Conservation (phyloP, 2,113 vertebrate genomes). For the Picathartes gymnocephalus region DNA sequence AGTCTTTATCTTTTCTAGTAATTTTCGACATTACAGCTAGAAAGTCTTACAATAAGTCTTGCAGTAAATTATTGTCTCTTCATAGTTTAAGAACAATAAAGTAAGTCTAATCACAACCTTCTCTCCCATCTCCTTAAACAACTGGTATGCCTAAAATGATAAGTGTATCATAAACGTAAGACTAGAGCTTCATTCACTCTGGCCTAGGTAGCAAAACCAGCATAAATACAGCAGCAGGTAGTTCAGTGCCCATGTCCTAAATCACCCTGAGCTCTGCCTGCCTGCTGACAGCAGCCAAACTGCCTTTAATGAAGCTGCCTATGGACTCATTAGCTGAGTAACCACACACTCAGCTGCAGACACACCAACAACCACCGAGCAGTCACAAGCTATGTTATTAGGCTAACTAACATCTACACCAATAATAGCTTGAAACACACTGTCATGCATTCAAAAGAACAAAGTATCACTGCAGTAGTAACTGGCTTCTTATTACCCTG, state of each 20-base stretch:
- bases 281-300: background rate
- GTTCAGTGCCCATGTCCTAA: background rate
- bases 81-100: background rate
- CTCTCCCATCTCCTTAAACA: background rate
- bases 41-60: background rate
- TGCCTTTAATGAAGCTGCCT: background rate
- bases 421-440: background rate
- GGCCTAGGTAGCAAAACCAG: background rate
- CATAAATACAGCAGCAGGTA: background rate
- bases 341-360: background rate
- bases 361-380: background rate
- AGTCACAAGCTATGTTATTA: background rate
- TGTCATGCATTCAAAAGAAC: background rate
- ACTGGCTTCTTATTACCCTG: background rate
- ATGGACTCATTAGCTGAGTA: background rate
- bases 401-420: background rate
- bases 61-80: background rate
- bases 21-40: background rate
- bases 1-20: background rate
- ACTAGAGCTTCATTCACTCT: background rate
- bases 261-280: background rate
- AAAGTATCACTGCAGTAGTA: background rate
- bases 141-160: background rate
- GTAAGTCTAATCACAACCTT: background rate
- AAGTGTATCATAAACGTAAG: accelerated